phyloP scores from a whole-genome alignment of 2,888 invertebrate genomes.

The Rhagonycha lutea region DNA sequence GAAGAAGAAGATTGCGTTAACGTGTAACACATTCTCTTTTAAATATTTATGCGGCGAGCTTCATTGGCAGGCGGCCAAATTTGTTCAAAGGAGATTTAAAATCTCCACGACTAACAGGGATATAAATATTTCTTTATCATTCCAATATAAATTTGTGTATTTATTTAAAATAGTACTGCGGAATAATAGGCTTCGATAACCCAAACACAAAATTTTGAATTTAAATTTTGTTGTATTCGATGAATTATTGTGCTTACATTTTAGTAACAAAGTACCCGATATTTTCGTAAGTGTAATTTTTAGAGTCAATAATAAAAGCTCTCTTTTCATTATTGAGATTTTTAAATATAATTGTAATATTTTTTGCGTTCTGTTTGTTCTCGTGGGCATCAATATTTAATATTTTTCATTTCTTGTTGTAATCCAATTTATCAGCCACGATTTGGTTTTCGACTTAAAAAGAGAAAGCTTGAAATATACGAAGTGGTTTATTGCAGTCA shows the following conservation, averaged over 20 bases:
- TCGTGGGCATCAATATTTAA: not conserved
- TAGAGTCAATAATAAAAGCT: not conserved
- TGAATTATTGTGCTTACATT: not conserved
- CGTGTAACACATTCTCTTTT: conserved; percentile 34
- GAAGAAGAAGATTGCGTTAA: conserved; percentile 36
- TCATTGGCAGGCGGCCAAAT: conserved; percentile 37
- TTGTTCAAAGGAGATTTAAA: conserved; percentile 28
- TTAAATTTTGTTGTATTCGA: not conserved
- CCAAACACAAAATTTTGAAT: not conserved
- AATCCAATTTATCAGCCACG: not conserved
- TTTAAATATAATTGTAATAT: not conserved
- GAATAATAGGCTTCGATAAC: not conserved
- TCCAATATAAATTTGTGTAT: conserved; percentile 1
- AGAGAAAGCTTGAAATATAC: not conserved
- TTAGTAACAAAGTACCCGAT: not conserved
- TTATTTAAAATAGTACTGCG: not conserved
- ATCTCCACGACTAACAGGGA: conserved; percentile 28
- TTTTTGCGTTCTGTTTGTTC: not conserved
- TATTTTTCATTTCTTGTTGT: not conserved
- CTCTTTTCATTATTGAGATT: not conserved
- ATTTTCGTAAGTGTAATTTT: not conserved
- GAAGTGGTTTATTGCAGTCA: not conserved
- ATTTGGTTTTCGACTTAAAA: not conserved
- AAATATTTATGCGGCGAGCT: conserved; percentile 37
- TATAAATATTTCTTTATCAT: conserved; percentile 6